phyloP scores from a whole-genome alignment of 92 coral and sea anemone genomes.

The Metridium senile region DNA sequence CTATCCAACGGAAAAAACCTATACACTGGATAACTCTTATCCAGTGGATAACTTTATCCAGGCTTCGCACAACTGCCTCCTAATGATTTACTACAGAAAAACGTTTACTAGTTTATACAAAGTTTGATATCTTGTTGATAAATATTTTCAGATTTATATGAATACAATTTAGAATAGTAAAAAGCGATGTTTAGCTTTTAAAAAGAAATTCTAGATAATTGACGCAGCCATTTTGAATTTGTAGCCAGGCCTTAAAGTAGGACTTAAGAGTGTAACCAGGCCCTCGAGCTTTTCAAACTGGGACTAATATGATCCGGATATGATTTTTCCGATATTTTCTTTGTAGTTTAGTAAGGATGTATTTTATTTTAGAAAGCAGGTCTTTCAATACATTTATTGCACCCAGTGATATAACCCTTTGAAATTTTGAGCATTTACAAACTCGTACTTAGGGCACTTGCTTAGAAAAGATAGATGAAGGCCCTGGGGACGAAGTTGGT shows the following conservation, averaged over 20 bases:
- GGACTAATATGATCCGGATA: background rate
- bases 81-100: background rate
- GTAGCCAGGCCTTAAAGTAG: background rate
- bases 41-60: too few relatives aligned
- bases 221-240: constrained; percentile 1
- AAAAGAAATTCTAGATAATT: background rate
- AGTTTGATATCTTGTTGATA: too few relatives aligned
- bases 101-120: background rate
- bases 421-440: too few relatives aligned
- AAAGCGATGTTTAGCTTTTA: background rate
- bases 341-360: background rate
- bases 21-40: too few relatives aligned
- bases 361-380: background rate
- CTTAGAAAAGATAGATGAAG: too few relatives aligned
- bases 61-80: too few relatives aligned
- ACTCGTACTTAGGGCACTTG: too few relatives aligned
- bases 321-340: background rate
- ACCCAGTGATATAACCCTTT: too few relatives aligned
- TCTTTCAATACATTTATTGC: too few relatives aligned
- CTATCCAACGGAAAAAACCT: too few relatives aligned
- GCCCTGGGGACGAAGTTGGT: background rate
- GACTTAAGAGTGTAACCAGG: background rate
- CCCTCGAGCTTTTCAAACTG: background rate
- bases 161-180: background rate
- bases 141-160: background rate